phyloP scores from a whole-genome alignment of 2,113 vertebrate genomes.

The Turdus rufiventris region DNA sequence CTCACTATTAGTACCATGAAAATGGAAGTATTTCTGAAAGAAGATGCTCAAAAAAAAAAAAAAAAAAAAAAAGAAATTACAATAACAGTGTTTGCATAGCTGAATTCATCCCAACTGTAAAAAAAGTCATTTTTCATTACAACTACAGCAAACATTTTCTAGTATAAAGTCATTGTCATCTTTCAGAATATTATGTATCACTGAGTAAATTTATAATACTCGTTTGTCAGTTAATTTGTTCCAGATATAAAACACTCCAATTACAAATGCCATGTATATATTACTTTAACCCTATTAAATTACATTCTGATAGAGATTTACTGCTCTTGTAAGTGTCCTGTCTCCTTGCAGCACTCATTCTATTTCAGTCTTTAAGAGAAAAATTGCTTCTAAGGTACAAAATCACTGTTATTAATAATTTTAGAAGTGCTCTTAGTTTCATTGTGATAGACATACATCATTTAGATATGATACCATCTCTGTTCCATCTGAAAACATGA shows the following conservation, averaged over 20 bases:
- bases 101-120: background rate
- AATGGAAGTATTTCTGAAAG: background rate
- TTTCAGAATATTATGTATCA: background rate
- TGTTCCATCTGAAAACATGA: background rate
- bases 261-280: background rate
- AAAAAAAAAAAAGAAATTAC: background rate
- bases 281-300: background rate
- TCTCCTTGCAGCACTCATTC: background rate
- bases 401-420: background rate
- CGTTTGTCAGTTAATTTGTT: background rate
- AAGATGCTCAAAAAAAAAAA: background rate
- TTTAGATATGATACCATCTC: background rate
- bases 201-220: background rate
- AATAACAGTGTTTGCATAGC: background rate
- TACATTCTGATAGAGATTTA: background rate
- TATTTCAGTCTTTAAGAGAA: background rate
- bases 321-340: background rate
- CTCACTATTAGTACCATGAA: background rate
- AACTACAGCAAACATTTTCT: background rate
- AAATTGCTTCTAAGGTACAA: background rate
- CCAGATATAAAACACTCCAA: background rate
- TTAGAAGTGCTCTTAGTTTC: background rate
- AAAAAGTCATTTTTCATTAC: background rate
- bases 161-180: background rate
- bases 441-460: background rate